A percentile compares a stretch with the other conserved stretches of the same genome.
phyloP scores from a whole-genome alignment of 2,113 vertebrate species.

The Bubalus kerabau region DNA sequence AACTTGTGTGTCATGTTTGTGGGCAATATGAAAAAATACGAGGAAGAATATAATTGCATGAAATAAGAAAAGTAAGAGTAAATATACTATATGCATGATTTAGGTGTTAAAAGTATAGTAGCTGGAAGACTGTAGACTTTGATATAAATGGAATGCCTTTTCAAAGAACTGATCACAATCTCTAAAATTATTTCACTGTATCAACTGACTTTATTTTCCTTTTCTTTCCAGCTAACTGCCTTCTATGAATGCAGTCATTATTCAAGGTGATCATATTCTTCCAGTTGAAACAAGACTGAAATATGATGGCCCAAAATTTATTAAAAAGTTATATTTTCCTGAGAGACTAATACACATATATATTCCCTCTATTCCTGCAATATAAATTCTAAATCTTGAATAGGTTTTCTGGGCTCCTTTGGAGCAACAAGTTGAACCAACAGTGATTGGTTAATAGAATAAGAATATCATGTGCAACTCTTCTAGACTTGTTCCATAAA shows the following conservation, averaged over 20 bases:
- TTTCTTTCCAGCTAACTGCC: slow-evolving; percentile 92
- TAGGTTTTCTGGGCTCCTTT: slow-evolving; percentile 69
- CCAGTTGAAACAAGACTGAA: slow-evolving; percentile 85
- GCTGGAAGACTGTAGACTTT: not conserved
- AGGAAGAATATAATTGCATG: slow-evolving; percentile 40
- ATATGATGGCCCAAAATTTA: slow-evolving; percentile 82
- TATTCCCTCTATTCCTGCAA: slow-evolving; percentile 76
- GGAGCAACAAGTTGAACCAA: slow-evolving; percentile 60
- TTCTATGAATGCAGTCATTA: slow-evolving; percentile 83
- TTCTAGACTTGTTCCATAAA: slow-evolving; percentile 60
- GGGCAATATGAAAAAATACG: not conserved
- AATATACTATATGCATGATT: slow-evolving; percentile 41
- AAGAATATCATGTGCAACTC: slow-evolving; percentile 51
- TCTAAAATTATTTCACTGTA: not conserved
- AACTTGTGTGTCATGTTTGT: not conserved
- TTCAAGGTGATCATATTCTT: slow-evolving; percentile 84
- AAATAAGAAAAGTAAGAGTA: not conserved
- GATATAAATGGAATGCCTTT: not conserved
- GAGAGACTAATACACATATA: slow-evolving; percentile 78
- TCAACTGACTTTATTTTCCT: slow-evolving; percentile 62
- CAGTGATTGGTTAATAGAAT: slow-evolving; percentile 59
- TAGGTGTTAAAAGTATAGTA: not conserved
- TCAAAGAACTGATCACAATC: not conserved
- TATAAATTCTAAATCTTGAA: slow-evolving; percentile 80
- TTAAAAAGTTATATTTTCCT: slow-evolving; percentile 82